Evolutionary conservation across 2,113 vertebrate genomes (phyloP).

Genomic region (Pyrgilauda ruficollis): DNA sequence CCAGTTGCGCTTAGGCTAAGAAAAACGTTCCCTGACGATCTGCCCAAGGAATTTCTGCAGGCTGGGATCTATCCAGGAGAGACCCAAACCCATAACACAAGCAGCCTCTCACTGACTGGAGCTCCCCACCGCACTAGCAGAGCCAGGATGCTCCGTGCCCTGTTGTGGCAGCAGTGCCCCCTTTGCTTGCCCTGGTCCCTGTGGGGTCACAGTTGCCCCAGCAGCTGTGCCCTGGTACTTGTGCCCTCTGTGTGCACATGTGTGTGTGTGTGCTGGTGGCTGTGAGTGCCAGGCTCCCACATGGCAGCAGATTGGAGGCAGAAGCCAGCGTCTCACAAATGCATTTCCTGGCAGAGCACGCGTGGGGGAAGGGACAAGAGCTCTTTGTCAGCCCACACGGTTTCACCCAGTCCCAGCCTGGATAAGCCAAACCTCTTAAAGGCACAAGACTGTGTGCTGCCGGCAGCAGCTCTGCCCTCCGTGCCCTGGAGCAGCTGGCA

Average conservation of each 20-base stretch:
- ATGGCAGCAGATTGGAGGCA: slow-evolving; percentile 42
- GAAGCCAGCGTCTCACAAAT: not conserved
- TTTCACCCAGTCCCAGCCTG: not conserved
- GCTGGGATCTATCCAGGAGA: not conserved
- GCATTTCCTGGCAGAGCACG: not conserved
- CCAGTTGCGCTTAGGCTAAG: not conserved
- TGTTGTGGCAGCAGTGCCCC: not conserved
- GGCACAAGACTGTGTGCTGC: not conserved
- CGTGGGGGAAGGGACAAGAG: slow-evolving; percentile 15
- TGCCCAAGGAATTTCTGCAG: not conserved
- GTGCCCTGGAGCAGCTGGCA: slow-evolving; percentile 31
- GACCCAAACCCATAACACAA: not conserved
- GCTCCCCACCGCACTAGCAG: not conserved
- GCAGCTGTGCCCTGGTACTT: not conserved
- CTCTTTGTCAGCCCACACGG: slow-evolving; percentile 38
- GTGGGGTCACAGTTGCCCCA: not conserved
- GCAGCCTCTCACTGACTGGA: not conserved
- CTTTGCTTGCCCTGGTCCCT: not conserved
- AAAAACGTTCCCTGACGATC: not conserved
- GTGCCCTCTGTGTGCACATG: not conserved
- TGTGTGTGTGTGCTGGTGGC: not conserved
- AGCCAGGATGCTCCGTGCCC: not conserved
- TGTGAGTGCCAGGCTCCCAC: not conserved
- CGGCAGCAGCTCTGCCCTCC: not conserved
- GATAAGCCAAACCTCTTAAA: slow-evolving; percentile 39